phyloP scores from a whole-genome alignment of 2,888 invertebrate genomes.

The Capitulum mitella region DNA sequence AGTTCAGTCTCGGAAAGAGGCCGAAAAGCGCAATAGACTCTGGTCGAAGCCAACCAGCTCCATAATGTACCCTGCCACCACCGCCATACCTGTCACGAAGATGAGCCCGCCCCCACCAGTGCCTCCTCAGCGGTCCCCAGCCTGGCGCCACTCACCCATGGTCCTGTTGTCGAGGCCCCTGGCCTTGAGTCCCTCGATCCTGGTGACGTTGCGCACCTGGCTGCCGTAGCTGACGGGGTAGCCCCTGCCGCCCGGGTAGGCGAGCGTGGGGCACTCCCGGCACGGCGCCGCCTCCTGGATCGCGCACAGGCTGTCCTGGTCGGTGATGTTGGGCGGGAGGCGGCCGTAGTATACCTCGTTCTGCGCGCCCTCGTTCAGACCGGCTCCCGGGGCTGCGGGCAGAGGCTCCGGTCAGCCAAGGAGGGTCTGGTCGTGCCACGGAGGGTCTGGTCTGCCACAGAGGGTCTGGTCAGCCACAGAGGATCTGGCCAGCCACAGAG shows the following conservation, averaged over 20 bases:
- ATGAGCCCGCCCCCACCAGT: background rate
- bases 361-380: background rate
- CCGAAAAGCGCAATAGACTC: too few relatives aligned
- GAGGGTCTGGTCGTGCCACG: too few relatives aligned
- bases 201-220: slow-evolving; percentile 12
- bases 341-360: background rate
- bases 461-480: too few relatives aligned
- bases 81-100: background rate
- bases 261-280: slow-evolving; percentile 1
- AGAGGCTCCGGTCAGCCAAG: too few relatives aligned
- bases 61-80: background rate
- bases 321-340: slow-evolving; percentile 21
- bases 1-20: too few relatives aligned
- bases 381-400: background rate
- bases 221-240: slow-evolving; percentile 11
- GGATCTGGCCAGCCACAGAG: too few relatives aligned
- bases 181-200: background rate
- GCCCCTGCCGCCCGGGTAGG: background rate
- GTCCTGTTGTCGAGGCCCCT: slow-evolving; percentile 4
- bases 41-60: too few relatives aligned
- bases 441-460: too few relatives aligned
- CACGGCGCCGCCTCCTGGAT: background rate
- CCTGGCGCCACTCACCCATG: slow-evolving; percentile 20
- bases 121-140: background rate
- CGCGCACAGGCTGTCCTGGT: slow-evolving; percentile 19